Base-by-base conservation (phyloP, 2,888 invertebrate species). In the Eurytoma adleriae region DNA sequence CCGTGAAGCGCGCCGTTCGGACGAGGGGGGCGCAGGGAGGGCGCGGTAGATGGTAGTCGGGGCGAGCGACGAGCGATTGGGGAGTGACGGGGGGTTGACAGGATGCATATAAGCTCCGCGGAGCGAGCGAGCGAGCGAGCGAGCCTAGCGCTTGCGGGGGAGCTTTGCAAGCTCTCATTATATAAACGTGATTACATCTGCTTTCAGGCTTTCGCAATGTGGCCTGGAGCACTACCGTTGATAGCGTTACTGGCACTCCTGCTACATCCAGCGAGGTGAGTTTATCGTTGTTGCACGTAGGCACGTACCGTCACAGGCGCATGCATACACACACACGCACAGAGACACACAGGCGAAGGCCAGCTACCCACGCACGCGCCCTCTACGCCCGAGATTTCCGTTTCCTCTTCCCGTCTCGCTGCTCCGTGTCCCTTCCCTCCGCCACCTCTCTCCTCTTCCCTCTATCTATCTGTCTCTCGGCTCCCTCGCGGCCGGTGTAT, bases 181-280 rank as follows among this genome's bases (percentile, higher is more conserved):
- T 82, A 85, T 80, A 85, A 85, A 85, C 76, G 82, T 85, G 84
- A 85, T 85, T 85, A 84, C 83, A 81, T 86, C 85, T 86, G 84
- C 80, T 90, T 90, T 85, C 87, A 90, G 90, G 90, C 89, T 88
- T 87, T 88, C 89, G 90, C 89, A 86, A 90, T 90, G 90, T 89
- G 90, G 90, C 90, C 89, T 90, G 90, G 90, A 89, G 90, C 88
- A 87, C 86, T 89, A 88, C 87, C 88, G 86, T 85, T 90, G 86
- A 87, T 90, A 88, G 88, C 85, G 86, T 88, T 90, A 88, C 88
- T 90, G 86, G 87, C 88, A 87, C 83, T 90, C 87, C 88, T 90
- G 88, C 86, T 89, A 84, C 88, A 89, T 87, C 87, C 87, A 80
- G 86, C 87, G 85, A 90, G 89, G 90, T 90, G 84, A 85, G 88